Evolutionary conservation across 1,140 invertebrate genomes (phyloP).

Genomic region (Drosophila rufa): DNA sequence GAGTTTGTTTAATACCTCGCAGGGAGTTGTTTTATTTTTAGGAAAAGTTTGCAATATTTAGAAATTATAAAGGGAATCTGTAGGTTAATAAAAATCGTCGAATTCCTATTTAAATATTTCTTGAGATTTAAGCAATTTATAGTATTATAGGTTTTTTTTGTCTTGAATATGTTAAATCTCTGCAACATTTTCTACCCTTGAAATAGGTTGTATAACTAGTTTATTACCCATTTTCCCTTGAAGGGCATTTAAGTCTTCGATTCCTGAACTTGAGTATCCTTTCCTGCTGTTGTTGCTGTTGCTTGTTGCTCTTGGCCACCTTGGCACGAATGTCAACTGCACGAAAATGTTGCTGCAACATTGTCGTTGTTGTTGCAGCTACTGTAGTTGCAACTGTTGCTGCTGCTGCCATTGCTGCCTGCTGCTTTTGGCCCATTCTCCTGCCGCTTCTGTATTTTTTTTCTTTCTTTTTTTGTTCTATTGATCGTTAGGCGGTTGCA

Average conservation of each 20-base stretch:
- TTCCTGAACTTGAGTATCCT: constrained; percentile 3
- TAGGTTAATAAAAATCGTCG: no score
- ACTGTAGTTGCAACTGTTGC: constrained; percentile 38
- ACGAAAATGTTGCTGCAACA: constrained; percentile 76
- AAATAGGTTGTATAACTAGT: no score
- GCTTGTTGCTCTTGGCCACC: constrained; percentile 60
- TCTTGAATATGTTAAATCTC: no score
- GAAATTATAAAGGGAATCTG: no score
- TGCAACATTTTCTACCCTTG: no score
- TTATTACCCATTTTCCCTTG: no score
- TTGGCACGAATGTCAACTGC: constrained; percentile 81
- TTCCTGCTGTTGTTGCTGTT: constrained; percentile 39
- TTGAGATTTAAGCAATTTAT: no score
- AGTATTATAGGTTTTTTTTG: no score
- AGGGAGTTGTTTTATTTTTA: not conserved
- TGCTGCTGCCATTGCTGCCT: constrained; percentile 50
- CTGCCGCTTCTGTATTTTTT: constrained; percentile 50
- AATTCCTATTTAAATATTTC: no score
- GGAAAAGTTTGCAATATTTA: not conserved
- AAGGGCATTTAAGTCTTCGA: constrained; percentile 13
- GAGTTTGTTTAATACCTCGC: not conserved
- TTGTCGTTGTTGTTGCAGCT: constrained; percentile 44
- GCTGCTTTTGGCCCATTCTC: constrained; percentile 56
- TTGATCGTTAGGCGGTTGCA: constrained; percentile 78
- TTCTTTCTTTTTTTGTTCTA: constrained; percentile 63